phyloP scores from a whole-genome alignment of 2,113 vertebrate genomes.

The Centropus bengalensis region DNA sequence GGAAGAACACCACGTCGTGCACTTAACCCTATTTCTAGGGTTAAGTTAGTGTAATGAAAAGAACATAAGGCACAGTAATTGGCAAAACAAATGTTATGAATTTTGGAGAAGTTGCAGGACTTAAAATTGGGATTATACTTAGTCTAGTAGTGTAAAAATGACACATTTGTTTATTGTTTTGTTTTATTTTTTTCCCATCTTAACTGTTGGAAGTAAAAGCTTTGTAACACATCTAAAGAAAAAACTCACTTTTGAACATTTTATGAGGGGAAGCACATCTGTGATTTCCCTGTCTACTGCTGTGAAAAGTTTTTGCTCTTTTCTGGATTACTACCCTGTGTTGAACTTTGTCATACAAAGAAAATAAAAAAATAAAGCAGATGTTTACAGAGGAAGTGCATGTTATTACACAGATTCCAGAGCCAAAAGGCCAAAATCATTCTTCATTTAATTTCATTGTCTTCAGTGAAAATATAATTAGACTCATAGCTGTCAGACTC shows the following conservation, averaged over 20 bases:
- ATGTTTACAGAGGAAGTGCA: neutral
- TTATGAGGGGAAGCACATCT: neutral
- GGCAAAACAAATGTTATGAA: neutral
- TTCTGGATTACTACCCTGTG: neutral
- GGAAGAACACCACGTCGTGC: no score
- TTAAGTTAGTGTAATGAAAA: neutral
- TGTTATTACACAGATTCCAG: neutral
- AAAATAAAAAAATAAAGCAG: constrained; percentile 2
- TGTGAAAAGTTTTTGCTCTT: constrained; percentile 16
- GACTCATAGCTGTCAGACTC: neutral
- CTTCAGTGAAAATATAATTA: neutral
- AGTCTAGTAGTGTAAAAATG: neutral
- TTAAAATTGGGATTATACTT: neutral
- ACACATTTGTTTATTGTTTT: neutral
- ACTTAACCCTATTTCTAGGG: neutral
- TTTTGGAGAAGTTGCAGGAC: neutral
- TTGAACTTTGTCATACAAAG: constrained; percentile 4
- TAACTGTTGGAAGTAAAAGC: neutral
- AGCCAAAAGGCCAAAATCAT: neutral
- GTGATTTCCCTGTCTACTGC: neutral
- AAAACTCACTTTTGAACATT: neutral
- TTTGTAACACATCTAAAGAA: neutral
- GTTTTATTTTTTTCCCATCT: neutral
- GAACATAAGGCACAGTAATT: neutral
- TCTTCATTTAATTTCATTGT: neutral